Evolutionary conservation across 1,140 invertebrate genomes (phyloP).

Genomic region (Tetramorium simillimum): DNA sequence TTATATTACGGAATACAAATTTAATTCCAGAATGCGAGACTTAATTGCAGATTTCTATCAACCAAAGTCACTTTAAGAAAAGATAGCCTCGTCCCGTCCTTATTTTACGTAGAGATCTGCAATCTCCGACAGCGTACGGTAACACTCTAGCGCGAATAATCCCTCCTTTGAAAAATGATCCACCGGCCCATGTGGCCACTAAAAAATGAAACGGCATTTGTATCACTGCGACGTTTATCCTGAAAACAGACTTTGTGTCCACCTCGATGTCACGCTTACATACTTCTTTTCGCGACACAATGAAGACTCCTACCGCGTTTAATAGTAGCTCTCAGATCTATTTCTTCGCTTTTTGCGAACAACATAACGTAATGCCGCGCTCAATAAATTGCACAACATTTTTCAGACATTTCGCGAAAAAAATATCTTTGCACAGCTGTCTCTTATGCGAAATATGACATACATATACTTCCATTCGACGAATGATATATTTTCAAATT

Average conservation of each 20-base stretch:
- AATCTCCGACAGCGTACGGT: constrained; percentile 9
- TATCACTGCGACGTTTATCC: constrained; percentile 32
- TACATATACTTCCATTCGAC: not conserved
- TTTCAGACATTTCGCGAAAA: not conserved
- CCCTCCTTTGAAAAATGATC: constrained; percentile 46
- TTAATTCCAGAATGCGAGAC: not conserved
- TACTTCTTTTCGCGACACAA: constrained; percentile 25
- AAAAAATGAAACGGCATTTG: constrained; percentile 58
- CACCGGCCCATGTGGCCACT: constrained; percentile 34
- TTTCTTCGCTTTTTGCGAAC: not conserved
- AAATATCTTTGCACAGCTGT: not conserved
- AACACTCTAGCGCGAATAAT: constrained; percentile 47
- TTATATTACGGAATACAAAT: not conserved
- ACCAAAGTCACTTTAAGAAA: not conserved
- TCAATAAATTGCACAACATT: constrained; percentile 29
- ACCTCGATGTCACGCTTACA: constrained; percentile 10
- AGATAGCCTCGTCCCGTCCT: not conserved
- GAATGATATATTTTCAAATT: not conserved
- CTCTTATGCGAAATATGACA: not conserved
- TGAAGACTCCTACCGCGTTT: constrained; percentile 18
- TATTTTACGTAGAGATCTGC: not conserved
- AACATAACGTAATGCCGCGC: not conserved
- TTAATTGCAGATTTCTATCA: constrained; percentile 33
- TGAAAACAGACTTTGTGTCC: constrained; percentile 31
- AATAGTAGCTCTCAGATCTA: not conserved